phyloP scores from a whole-genome alignment of 2,113 vertebrate species.

The Psittacula cyanocephala region DNA sequence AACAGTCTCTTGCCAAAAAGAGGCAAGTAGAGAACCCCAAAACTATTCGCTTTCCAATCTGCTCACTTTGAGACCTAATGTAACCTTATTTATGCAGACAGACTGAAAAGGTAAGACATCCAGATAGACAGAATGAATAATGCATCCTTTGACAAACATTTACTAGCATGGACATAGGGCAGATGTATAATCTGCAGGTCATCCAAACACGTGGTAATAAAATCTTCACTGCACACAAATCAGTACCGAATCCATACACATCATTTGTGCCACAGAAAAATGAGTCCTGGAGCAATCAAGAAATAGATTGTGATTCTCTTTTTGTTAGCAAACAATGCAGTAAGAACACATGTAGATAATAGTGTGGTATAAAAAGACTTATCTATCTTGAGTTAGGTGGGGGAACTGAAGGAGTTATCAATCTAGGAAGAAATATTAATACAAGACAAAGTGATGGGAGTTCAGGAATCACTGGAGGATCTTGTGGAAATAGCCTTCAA shows the following conservation, averaged over 20 bases:
- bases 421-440: background rate
- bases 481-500: background rate
- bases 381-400: background rate
- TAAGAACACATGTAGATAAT: background rate
- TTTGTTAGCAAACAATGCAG: background rate
- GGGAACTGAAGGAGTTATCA: background rate
- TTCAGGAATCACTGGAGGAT: background rate
- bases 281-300: background rate
- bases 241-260: background rate
- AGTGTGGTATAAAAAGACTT: background rate
- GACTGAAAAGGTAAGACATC: background rate
- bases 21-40: background rate
- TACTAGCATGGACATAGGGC: background rate
- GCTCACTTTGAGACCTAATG: background rate
- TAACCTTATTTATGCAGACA: background rate
- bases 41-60: background rate
- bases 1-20: background rate
- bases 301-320: background rate
- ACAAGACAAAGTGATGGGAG: background rate
- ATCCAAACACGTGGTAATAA: background rate
- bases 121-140: background rate
- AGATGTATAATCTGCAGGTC: background rate
- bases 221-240: background rate
- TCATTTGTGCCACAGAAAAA: background rate
- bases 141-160: background rate